A percentile compares a stretch with the other conserved stretches of the same genome.
Evolutionary conservation across 2,113 vertebrate genomes (phyloP).

Genomic region (Oryzias curvinotus): DNA sequence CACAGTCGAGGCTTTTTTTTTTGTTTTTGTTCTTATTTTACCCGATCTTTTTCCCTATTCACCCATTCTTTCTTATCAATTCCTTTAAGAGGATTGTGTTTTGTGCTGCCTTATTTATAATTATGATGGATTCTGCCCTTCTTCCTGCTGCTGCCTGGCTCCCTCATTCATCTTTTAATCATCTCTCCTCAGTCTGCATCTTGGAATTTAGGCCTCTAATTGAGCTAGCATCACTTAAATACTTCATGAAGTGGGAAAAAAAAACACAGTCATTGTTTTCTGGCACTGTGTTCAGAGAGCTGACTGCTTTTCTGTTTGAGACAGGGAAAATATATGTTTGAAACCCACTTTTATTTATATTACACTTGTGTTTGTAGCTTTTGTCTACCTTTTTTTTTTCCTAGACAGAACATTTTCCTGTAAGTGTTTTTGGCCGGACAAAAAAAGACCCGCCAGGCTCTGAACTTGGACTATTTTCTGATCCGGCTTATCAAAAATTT

Average conservation of each 20-base stretch:
- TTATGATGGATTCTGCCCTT: slow-evolving; percentile 1
- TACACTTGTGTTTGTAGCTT: neutral
- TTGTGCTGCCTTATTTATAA: slow-evolving; percentile 9
- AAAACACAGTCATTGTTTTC: slow-evolving; percentile 63
- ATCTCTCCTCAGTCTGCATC: slow-evolving; percentile 46
- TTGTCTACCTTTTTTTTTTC: slow-evolving; percentile 2
- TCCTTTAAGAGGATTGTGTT: neutral
- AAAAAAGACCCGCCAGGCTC: neutral
- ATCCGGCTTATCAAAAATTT: neutral
- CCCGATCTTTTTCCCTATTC: neutral
- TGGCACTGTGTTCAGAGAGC: slow-evolving; percentile 22
- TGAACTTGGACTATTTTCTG: neutral
- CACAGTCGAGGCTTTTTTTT: neutral
- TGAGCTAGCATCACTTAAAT: slow-evolving; percentile 65
- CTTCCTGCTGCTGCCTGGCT: slow-evolving; percentile 13
- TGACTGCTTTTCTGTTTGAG: slow-evolving; percentile 6
- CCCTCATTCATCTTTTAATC: slow-evolving; percentile 18
- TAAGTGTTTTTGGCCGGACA: neutral
- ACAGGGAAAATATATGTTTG: neutral
- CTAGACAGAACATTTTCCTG: neutral
- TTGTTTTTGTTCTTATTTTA: neutral
- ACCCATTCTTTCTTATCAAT: slow-evolving; percentile 1
- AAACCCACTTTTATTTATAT: neutral
- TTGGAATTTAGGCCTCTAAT: slow-evolving; percentile 68
- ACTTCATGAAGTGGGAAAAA: slow-evolving; percentile 51